Percentiles rank a stretch among this genome's conserved stretches.
Evolutionary conservation across 2,888 invertebrate species (phyloP).

Genomic region (Hemicrepidius hirtus): DNA sequence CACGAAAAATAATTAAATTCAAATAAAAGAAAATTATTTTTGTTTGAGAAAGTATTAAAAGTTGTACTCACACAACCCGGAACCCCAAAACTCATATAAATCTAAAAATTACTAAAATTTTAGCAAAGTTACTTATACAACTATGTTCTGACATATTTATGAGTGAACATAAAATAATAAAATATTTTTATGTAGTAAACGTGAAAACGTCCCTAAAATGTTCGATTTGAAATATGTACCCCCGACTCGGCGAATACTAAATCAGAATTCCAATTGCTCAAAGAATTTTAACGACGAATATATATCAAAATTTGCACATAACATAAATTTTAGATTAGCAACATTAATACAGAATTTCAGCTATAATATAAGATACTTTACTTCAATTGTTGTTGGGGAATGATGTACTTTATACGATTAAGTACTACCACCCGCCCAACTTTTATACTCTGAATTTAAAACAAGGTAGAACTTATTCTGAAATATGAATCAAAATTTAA

Average conservation of each 20-base stretch:
- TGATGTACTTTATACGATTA: neutral
- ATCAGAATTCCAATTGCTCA: slow-evolving; percentile 47
- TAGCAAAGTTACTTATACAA: slow-evolving; percentile 56
- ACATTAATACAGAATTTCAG: slow-evolving; percentile 29
- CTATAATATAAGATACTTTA: slow-evolving; percentile 22
- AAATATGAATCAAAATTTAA: too few relatives aligned
- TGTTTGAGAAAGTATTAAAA: slow-evolving; percentile 18
- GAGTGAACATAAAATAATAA: slow-evolving; percentile 58
- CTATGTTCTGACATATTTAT: slow-evolving; percentile 50
- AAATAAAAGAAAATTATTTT: too few relatives aligned
- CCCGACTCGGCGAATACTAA: slow-evolving; percentile 43
- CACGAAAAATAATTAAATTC: too few relatives aligned
- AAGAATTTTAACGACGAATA: slow-evolving; percentile 42
- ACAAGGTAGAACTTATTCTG: too few relatives aligned
- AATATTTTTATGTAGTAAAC: slow-evolving; percentile 58
- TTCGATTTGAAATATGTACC: slow-evolving; percentile 45
- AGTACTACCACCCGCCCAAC: neutral
- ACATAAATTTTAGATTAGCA: slow-evolving; percentile 41
- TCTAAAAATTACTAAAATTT: slow-evolving; percentile 44
- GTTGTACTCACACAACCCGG: slow-evolving; percentile 8
- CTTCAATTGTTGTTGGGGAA: slow-evolving; percentile 17
- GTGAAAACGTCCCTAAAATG: slow-evolving; percentile 50
- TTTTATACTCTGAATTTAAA: too few relatives aligned
- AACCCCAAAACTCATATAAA: slow-evolving; percentile 50
- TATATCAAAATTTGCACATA: slow-evolving; percentile 36